Base-by-base conservation (phyloP, 2,797 vertebrate genomes). In the Eupleurogrammus muticus region DNA sequence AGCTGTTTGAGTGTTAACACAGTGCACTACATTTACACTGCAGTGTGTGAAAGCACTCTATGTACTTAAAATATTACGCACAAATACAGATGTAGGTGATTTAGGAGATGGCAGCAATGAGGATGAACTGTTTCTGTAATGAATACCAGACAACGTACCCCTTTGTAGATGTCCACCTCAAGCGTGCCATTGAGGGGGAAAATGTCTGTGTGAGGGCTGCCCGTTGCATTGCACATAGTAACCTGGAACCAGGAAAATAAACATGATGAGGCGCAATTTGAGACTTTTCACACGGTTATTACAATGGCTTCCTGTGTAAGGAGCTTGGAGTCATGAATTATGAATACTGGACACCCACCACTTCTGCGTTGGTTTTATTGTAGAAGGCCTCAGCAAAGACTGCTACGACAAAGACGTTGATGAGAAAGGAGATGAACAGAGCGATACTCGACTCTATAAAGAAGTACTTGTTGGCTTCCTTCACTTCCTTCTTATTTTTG, bases 371-470 rank as follows among this genome's bases (percentile, higher is more conserved):
- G 7, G 89, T 96, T 81, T 94, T 95, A 1, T 71, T 55, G 66
- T 90, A 99, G 86, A 99, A 98, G 1, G 97, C 96, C 87, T 98
- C 82, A 0, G 97, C 97, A 48, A 99, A 99, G 67, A 99, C 96
- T 0, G 97, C 94, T 11, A 99, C 97, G 0, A 99, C 97, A 2
- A 99, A 99, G 60, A 99, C 94, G 12, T 99, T 99, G 87, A 99
- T 98, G 93, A 99, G 93, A 87, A 99, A 98, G 67, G 98, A 99
- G 74, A 99, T 1, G 21, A 99, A 98, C 65, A 99, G 96, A 0
- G 97, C 98, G 0, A 98, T 59, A 44, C 92, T 83, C 2, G 97
- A 96, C 89, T 99, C 97, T 0, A 98, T 95, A 90, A 99, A 99
- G 90, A 89, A 99, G 78, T 99, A 99, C 36, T 97, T 98, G 78